These are phyloP conservation scores for Drosophila sechellia DNA, from an alignment of 1,140 invertebrate genomes.

Conservation along the genomic window DNA sequence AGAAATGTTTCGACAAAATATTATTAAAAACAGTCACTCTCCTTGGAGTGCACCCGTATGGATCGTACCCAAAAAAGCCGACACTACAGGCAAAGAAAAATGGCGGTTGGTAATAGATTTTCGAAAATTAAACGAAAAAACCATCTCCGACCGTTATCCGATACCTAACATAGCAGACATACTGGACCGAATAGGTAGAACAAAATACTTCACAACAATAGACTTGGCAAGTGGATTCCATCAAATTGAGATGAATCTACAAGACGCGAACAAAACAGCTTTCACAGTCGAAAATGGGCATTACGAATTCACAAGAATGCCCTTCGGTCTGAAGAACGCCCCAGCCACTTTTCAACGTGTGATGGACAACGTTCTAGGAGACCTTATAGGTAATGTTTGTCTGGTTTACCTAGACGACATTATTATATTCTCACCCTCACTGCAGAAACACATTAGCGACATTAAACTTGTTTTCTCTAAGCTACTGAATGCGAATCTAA, in stretches of 20 bases:
- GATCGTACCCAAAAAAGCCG: slow-evolving; percentile 24
- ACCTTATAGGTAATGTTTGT: slow-evolving; percentile 6
- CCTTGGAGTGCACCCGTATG: slow-evolving; percentile 8
- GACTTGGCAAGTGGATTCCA: slow-evolving; percentile 27
- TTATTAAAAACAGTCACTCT: slow-evolving; percentile 1
- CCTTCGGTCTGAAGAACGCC: neutral
- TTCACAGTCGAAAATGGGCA: slow-evolving; percentile 14
- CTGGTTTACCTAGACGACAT: slow-evolving; percentile 19
- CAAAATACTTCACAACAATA: slow-evolving; percentile 28
- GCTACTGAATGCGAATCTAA: slow-evolving; percentile 19
- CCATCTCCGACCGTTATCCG: slow-evolving; percentile 11
- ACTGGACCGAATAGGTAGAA: slow-evolving; percentile 17
- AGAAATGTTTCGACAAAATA: slow-evolving; percentile 11
- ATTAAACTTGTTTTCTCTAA: slow-evolving; percentile 18
- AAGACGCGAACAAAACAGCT: slow-evolving; percentile 9
- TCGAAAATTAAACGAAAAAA: no score
- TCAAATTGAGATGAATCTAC: slow-evolving; percentile 24
- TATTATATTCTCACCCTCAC: slow-evolving; percentile 24
- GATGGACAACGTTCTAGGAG: slow-evolving; percentile 32
- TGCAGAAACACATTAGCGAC: slow-evolving; percentile 7
- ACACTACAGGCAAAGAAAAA: slow-evolving; percentile 7
- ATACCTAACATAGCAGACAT: slow-evolving; percentile 17
- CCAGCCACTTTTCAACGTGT: slow-evolving; percentile 23
- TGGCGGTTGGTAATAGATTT: slow-evolving; percentile 11
- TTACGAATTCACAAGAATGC: slow-evolving; percentile 9